Evolutionary conservation across 2,797 vertebrate species (phyloP), one percentile per base, ranked within the genome.

Genomic region (Danio aesculapii): DNA sequence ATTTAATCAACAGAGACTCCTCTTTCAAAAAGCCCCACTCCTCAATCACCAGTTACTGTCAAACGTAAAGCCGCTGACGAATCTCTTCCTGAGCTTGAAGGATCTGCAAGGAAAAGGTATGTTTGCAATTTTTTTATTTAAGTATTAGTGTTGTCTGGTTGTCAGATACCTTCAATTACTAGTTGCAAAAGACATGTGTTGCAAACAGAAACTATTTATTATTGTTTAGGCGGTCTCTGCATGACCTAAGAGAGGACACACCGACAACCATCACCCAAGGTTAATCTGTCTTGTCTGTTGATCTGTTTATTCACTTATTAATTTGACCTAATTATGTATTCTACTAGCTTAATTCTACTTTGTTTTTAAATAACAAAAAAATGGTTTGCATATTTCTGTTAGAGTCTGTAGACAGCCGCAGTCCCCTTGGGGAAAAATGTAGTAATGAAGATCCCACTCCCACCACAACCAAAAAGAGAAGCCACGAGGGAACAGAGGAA

Each of bases 31-130:
- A 85, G 81, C 44, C 69, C 81, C 8, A 63, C 17, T 9, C 81
- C 72, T 47, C 84, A 81, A 9, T 81, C 84, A 19, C 81, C 81
- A 10, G 61, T 64, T 55, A 81, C 85, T 7, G 63, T 73, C n/a
- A 90, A 90, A 69, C 84, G 89, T 4, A 90, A 90, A 66, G 84
- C 84, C 6, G 73, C 58, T 0, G 87, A 89, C 49, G 86, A 88
- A 43, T 41, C 70, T 0, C 30, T 75, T 13, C 81, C 75, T 16
- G 84, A 86, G 0, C 17, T 59, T 12, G 83, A 80, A 14, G 87
- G 87, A 17, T 88, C 87, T 17, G 84, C 84, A 10, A 87, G 84
- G 41, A 90, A 89, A 83, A 88, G 87, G 89, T 88, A 66, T 4
- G 17, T 66, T 69, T 14, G 16, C 16, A 8, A 8, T 30, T 30